Base-by-base conservation (phyloP, 2,888 invertebrate species). In the Sarcophaga caerulescens region DNA sequence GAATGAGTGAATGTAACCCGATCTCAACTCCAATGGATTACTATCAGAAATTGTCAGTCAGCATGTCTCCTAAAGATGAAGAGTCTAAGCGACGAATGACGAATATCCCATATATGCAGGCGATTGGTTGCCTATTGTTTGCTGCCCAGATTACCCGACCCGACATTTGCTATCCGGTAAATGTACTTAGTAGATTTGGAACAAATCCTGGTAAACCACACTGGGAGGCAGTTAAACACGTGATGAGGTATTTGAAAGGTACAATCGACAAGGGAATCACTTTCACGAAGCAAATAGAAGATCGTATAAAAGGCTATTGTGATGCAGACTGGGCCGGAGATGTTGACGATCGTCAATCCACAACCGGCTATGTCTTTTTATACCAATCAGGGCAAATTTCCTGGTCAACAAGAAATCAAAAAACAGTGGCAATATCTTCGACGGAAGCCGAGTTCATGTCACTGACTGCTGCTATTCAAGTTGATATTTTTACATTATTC, bases 101-200 rank as follows among this genome's bases (percentile, higher is more conserved):
- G 8, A 35, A 70, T 84, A 25, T 6, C 69, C 80, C 35, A 25
- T 76, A 19, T 6, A 83, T 75, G 47, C 85, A 84, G 52, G 25
- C 25, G 25, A 25, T 25, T 25, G 84, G 68, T 65, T 63, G 66
- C 59, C 8, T 35, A 8, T 21, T 75, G 52, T 21, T 35, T 6
- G 6, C 35, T 6, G 35, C 35, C 1, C 35, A 6, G 6, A 35
- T 35, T 35, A 6, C 35, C 84, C 66, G 47, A 84, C 87, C 1
- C 81, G 85, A 0, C 84, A 88, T 62, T 21, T 78, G 3, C 71
- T 88, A 2, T 85, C 4, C 25, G 4, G 25, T 25, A 25, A 25
- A 25, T 25, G 25, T 25, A 4, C 25, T 25, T 25, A 25, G 87
- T 57, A 19, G 87, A 66, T 85, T 60, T 82, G n/a, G 59, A n/a